Evolutionary conservation across 2,888 invertebrate species (phyloP).

Genomic region (Agonum fuliginosum): DNA sequence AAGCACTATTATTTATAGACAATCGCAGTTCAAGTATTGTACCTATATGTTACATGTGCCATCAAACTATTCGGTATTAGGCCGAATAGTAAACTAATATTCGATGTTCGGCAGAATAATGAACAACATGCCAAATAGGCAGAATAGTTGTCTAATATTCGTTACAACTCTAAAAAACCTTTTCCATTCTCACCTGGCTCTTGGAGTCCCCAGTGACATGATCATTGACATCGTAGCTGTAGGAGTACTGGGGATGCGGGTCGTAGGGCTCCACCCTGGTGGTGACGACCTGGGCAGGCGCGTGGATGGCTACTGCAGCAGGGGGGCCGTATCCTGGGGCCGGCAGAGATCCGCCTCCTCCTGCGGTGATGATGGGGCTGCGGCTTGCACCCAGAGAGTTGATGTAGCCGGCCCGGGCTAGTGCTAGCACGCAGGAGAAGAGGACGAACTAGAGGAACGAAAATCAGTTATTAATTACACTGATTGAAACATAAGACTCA

Average conservation of each 20-base stretch:
- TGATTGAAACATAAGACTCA: no score
- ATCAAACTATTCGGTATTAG: no score
- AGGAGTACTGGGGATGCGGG: conserved; percentile 70
- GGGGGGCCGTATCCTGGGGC: conserved; percentile 51
- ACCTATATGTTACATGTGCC: no score
- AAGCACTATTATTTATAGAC: no score
- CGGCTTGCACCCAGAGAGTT: conserved; percentile 45
- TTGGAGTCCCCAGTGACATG: conserved; percentile 70
- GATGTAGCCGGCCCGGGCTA: conserved; percentile 60
- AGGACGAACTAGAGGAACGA: conserved; percentile 60
- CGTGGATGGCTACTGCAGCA: conserved; percentile 57
- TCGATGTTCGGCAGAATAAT: no score
- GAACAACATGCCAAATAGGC: no score
- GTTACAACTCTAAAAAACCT: no score
- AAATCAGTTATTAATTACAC: background rate
- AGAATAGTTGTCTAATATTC: no score
- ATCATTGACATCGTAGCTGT: conserved; percentile 70
- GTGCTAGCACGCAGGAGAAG: conserved; percentile 60
- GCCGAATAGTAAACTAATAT: no score
- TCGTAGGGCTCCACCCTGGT: conserved; percentile 69
- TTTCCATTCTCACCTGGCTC: conserved; percentile 67
- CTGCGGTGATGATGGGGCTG: conserved; percentile 46
- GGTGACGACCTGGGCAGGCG: conserved; percentile 47
- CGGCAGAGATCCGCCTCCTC: conserved; percentile 49
- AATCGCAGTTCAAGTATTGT: no score